Base-by-base conservation (phyloP, 2,888 invertebrate species). In the Leptogaster cylindrica region DNA sequence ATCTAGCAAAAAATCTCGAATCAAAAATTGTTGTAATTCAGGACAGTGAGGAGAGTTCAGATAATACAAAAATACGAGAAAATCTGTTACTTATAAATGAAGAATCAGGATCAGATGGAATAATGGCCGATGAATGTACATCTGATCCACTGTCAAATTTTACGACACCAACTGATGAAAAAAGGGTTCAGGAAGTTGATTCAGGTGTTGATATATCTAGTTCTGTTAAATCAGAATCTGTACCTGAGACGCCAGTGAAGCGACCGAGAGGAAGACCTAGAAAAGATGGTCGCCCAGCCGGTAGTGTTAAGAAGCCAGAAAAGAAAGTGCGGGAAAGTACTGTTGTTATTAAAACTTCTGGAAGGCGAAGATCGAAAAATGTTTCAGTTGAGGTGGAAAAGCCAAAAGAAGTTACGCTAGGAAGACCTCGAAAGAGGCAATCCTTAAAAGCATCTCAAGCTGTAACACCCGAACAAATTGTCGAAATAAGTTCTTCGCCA, bases 11-110 rank as follows among this genome's bases (percentile, higher is more conserved):
- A 61, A 61, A 8, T 16, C 44, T 61, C 27, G 61, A 61, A 83
- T 75, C 73, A 83, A 36, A 83, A 83, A 66, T 83, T 83, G 68
- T 83, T 83, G 77, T 80, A 79, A 66, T 76, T 82, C 48, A 70
- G 76, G 65, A 83, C 82, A 76, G 64, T 36, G 55, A 33, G 44
- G 66, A 50, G 14, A 65, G 12, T 55, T 51, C 5, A 64, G 70
- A 51, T 65, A 67, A 51, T n/a, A 55, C 31, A 23, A 65, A 61
- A 41, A 31, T 51, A 14, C 44, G 64, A 12, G 65, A 70, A 51
- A 70, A 66, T 58, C 31, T 70, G 20, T 27, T 71, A 18, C 44
- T 70, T n/a, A 65, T 67, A 5, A 82, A 81, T 70, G 84, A 84
- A 71, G 83, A 81, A 67, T 81, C 82, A 0, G 83, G 81, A 61